Evolutionary conservation across 2,113 vertebrate genomes (phyloP), one percentile per base, ranked within the genome.

Genomic region (Xiphophorus couchianus): DNA sequence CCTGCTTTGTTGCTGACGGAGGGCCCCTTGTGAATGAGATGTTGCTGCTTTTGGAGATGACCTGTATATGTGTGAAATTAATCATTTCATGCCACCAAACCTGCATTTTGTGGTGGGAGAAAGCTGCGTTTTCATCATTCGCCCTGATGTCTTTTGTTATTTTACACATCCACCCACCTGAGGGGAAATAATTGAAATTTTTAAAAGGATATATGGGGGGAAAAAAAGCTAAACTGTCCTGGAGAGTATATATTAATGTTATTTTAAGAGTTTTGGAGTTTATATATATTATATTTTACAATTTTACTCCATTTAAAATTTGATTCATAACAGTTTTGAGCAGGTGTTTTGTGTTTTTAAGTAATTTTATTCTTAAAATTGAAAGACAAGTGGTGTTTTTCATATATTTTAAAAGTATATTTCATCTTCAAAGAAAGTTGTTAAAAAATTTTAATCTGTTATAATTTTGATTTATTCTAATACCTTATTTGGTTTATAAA

Each of bases 11-110:
- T 93, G 93, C 93, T 93, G 93, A 94, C 91, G 77, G 90, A 58
- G 83, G 88, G 85, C 85, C 93, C 91, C 91, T 86, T 80, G 92
- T 91, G 92, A 92, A 92, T 91, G 92, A 94, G 92, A 92, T 86
- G 91, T 84, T 89, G 86, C 91, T 89, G 91, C 90, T 93, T 90
- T 84, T 88, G 78, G 86, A 82, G 90, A 92, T 93, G 93, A 93
- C 93, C 92, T 86, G 92, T 87, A 92, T 92, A 89, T 66, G 89
- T 90, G 90, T 85, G 89, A 93, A 92, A 94, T 94, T 93, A 94
- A 93, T 94, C 93, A 93, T 90, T 90, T 91, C 90, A 82, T 89
- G 72, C 86, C 75, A 91, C 88, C 89, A 90, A 90, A 91, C 77
- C 51, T 87, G 88, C 80, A 85, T 91, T 89, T 88, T 73, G 77